A percentile compares a stretch with the other conserved stretches of the same genome.
Evolutionary conservation across 2,888 invertebrate genomes (phyloP).

Genomic region (Serripes groenlandicus): DNA sequence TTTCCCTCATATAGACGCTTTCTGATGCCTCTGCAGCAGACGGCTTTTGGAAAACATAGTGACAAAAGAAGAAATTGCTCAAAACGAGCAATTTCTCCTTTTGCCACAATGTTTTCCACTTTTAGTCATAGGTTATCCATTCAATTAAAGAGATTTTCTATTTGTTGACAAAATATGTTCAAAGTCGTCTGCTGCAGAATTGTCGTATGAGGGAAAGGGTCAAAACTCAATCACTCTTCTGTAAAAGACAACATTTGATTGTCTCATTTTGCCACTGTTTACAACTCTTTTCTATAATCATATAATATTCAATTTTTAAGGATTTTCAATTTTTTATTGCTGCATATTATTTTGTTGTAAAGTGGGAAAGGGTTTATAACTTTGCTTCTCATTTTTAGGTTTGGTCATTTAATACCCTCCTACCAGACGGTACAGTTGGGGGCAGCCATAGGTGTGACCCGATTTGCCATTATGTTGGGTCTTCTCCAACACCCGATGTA

Average conservation of each 20-base stretch:
- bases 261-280: neutral
- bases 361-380: too few species aligned
- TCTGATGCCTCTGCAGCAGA: neutral
- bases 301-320: too few species aligned
- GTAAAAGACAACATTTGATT: too few species aligned
- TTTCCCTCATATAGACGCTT: neutral
- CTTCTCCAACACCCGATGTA: constrained; percentile 80
- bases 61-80: neutral
- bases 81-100: neutral
- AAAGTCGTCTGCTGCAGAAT: too few species aligned
- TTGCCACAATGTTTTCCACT: neutral
- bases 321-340: too few species aligned
- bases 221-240: too few species aligned
- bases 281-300: neutral
- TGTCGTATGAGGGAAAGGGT: too few species aligned
- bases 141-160: too few species aligned
- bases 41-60: neutral
- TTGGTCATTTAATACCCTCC: constrained; percentile 79
- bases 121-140: too few species aligned
- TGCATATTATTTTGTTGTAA: too few species aligned
- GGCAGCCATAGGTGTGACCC: constrained; percentile 83
- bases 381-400: constrained; percentile 71
- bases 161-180: too few species aligned
- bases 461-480: constrained; percentile 82
- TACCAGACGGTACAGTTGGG: constrained; percentile 84